These are phyloP conservation scores for Nasonia vitripennis DNA, from an alignment of 1,140 invertebrate genomes.

Conservation along the genomic window DNA sequence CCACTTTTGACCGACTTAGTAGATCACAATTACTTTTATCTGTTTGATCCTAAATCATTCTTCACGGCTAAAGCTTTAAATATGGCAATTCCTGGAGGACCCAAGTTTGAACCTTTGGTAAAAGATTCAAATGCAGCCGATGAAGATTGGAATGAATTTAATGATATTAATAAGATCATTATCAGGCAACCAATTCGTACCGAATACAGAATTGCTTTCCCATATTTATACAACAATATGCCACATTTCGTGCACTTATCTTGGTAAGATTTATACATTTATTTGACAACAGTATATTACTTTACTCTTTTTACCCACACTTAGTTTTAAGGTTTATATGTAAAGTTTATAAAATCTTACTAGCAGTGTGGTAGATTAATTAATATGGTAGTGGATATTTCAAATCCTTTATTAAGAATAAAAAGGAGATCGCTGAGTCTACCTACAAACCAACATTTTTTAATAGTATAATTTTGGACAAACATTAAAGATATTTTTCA, in stretches of 20 bases:
- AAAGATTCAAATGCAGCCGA: slow-evolving; percentile 98
- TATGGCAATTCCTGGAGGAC: slow-evolving; percentile 99
- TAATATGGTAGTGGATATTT: slow-evolving; percentile 72
- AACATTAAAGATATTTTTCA: neutral
- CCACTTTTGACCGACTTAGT: slow-evolving; percentile 98
- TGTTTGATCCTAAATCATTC: slow-evolving; percentile 99
- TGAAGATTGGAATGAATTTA: slow-evolving; percentile 99
- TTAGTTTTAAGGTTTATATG: slow-evolving; percentile 69
- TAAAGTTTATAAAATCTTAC: slow-evolving; percentile 63
- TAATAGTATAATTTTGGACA: neutral
- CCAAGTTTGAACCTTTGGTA: slow-evolving; percentile 99
- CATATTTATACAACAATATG: slow-evolving; percentile 99
- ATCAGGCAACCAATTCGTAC: slow-evolving; percentile 98
- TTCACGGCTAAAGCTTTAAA: slow-evolving; percentile 99
- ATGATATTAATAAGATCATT: slow-evolving; percentile 99
- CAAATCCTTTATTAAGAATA: slow-evolving; percentile 67
- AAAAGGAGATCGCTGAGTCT: slow-evolving; percentile 73
- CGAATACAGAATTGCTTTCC: slow-evolving; percentile 99
- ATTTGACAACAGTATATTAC: slow-evolving; percentile 50
- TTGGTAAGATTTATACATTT: slow-evolving; percentile 81
- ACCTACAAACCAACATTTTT: slow-evolving; percentile 60
- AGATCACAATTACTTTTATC: slow-evolving; percentile 99
- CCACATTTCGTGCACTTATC: slow-evolving; percentile 96
- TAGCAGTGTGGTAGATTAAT: slow-evolving; percentile 76
- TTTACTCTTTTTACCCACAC: slow-evolving; percentile 60